Conservation (phyloP, 2,113 vertebrate species). For the Nettapus auritus region DNA sequence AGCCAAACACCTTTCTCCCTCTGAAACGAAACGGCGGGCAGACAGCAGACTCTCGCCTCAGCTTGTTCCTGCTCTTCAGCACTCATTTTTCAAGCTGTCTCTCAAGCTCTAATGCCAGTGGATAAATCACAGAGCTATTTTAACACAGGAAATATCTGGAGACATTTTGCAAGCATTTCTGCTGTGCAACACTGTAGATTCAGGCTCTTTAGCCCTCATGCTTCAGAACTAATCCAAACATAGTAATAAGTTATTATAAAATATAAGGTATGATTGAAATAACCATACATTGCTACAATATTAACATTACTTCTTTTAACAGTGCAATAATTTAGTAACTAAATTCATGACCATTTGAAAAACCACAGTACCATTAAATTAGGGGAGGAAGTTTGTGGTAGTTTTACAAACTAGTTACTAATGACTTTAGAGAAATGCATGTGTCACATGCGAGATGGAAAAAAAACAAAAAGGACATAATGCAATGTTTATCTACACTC, state of each 20-base stretch:
- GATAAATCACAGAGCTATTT: constrained; percentile 32
- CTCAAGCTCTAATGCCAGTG: constrained; percentile 18
- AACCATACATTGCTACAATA: not conserved
- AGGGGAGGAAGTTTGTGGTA: not conserved
- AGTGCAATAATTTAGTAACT: constrained; percentile 34
- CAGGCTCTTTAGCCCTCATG: constrained; percentile 20
- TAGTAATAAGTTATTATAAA: constrained; percentile 40
- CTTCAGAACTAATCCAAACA: constrained; percentile 14
- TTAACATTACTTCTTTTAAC: not conserved
- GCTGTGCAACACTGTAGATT: constrained; percentile 6
- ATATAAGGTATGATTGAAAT: constrained; percentile 8
- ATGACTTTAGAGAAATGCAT: constrained; percentile 2
- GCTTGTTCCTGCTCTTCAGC: not conserved
- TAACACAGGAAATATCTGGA: constrained; percentile 23
- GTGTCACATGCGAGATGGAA: not conserved
- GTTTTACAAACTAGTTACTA: not conserved
- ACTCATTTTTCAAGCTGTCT: not conserved
- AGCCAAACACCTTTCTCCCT: not conserved
- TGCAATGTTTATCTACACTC: not conserved
- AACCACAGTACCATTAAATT: constrained; percentile 39
- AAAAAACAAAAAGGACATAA: not conserved
- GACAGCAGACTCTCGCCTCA: not conserved
- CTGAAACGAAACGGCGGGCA: not conserved
- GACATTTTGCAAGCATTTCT: not conserved
- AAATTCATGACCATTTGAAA: not conserved